These are phyloP conservation scores for Eclectus roratus DNA, from an alignment of 2,113 vertebrate species.

Conservation along the genomic window DNA sequence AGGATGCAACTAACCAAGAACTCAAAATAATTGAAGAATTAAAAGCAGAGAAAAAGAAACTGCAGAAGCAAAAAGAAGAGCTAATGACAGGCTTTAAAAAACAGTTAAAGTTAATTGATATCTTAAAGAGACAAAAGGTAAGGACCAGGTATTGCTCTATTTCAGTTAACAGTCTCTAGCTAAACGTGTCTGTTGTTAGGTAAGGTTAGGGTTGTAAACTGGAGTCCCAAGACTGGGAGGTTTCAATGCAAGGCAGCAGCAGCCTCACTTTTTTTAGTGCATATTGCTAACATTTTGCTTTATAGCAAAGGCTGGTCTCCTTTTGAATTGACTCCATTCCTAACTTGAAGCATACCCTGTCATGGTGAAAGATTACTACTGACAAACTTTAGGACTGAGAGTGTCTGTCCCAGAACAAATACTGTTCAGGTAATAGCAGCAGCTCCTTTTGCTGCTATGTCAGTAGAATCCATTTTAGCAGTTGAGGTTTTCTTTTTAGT, in stretches of 20 bases:
- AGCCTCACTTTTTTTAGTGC: background rate
- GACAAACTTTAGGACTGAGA: background rate
- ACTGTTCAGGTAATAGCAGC: background rate
- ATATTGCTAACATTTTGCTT: background rate
- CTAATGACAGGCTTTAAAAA: conserved; percentile 91
- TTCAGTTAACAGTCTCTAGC: background rate
- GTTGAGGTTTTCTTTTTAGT: background rate
- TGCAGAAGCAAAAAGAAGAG: conserved; percentile 93
- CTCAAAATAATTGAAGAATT: conserved; percentile 85
- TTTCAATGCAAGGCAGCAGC: background rate
- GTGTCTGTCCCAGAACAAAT: background rate
- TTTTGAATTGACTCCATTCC: background rate
- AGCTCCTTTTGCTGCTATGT: background rate
- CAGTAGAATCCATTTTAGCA: background rate
- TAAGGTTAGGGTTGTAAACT: background rate
- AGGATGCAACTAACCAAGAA: conserved; percentile 86
- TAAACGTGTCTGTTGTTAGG: background rate
- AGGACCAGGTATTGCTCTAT: background rate
- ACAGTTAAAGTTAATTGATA: conserved; percentile 92
- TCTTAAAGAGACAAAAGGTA: conserved; percentile 96
- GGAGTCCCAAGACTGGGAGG: background rate
- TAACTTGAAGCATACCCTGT: background rate
- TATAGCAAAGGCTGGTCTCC: background rate
- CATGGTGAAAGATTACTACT: background rate
- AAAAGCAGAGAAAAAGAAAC: conserved; percentile 88